These are phyloP conservation scores for Stigmatopora nigra DNA, from an alignment of 2,113 vertebrate genomes.

Conservation along the genomic window DNA sequence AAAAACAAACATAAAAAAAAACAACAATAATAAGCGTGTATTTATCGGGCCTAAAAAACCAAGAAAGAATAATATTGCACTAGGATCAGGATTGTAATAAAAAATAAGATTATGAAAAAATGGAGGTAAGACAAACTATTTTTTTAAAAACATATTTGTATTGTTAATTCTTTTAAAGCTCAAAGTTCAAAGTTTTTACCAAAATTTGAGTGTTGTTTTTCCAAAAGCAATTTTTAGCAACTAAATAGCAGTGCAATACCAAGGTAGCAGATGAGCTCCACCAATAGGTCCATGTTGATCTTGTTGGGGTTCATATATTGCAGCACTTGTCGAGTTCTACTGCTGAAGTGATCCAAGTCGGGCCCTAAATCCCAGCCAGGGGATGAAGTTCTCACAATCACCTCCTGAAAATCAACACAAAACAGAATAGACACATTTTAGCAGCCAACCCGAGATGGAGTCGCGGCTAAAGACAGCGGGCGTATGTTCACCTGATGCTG, in stretches of 20 bases:
- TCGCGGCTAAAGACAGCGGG: not conserved
- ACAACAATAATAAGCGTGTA: not conserved
- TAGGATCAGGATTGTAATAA: too few species aligned
- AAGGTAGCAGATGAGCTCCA: conserved; percentile 82
- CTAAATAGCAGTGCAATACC: conserved; percentile 64
- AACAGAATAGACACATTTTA: not conserved
- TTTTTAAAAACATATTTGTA: too few species aligned
- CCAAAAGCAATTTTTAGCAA: not conserved
- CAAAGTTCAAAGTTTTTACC: too few species aligned
- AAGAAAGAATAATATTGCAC: too few species aligned
- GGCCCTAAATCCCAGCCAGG: conserved; percentile 69
- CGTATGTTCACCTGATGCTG: conserved; percentile 65
- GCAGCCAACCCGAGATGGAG: too few species aligned
- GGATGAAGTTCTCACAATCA: conserved; percentile 67
- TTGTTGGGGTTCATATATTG: conserved; percentile 93
- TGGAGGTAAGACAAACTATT: too few species aligned
- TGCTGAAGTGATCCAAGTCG: conserved; percentile 81
- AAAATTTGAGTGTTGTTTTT: not conserved
- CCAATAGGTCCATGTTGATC: conserved; percentile 90
- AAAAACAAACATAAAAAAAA: not conserved
- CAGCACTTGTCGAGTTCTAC: conserved; percentile 79
- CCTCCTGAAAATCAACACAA: conserved; percentile 69
- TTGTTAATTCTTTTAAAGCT: too few species aligned
- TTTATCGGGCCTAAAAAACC: too few species aligned
- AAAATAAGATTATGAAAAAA: too few species aligned